These are phyloP conservation scores for Cheilosia vulpina DNA, from an alignment of 2,888 invertebrate species.

Conservation along the genomic window DNA sequence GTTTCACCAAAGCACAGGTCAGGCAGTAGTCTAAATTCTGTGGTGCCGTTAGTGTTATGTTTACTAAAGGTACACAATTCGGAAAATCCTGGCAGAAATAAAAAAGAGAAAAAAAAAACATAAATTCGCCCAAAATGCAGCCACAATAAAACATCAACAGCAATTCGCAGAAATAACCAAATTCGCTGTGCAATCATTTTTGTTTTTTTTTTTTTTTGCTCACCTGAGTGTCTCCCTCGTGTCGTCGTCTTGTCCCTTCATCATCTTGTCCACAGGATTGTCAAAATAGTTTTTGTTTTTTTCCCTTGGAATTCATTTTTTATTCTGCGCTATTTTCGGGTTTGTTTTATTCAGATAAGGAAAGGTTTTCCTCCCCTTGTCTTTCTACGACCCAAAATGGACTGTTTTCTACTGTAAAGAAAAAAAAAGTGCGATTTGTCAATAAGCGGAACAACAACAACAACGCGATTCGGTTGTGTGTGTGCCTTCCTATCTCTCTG, in stretches of 20 bases:
- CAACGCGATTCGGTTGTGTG: not conserved
- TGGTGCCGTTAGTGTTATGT: conserved; percentile 42
- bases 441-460: conserved; percentile 8
- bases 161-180: not conserved
- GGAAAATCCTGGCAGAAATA: not conserved
- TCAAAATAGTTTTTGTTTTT: not conserved
- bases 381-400: not conserved
- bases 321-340: conserved; percentile 10
- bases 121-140: not conserved
- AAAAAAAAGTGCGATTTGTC: conserved; percentile 2
- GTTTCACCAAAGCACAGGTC: conserved; percentile 19
- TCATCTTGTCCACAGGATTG: too few species aligned
- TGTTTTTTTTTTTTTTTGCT: not conserved
- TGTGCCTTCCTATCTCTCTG: conserved; percentile 2
- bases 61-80: conserved; percentile 31
- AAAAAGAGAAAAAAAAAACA: not conserved
- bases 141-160: not conserved
- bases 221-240: not conserved
- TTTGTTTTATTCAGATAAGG: conserved; percentile 11
- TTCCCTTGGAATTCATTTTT: not conserved
- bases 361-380: not conserved
- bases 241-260: not conserved
- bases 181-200: not conserved
- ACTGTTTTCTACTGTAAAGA: not conserved
- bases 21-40: conserved; percentile 8